Evolutionary conservation across 2,797 vertebrate species (phyloP), one percentile per base, ranked within the genome.

Genomic region (Ataeniobius toweri): DNA sequence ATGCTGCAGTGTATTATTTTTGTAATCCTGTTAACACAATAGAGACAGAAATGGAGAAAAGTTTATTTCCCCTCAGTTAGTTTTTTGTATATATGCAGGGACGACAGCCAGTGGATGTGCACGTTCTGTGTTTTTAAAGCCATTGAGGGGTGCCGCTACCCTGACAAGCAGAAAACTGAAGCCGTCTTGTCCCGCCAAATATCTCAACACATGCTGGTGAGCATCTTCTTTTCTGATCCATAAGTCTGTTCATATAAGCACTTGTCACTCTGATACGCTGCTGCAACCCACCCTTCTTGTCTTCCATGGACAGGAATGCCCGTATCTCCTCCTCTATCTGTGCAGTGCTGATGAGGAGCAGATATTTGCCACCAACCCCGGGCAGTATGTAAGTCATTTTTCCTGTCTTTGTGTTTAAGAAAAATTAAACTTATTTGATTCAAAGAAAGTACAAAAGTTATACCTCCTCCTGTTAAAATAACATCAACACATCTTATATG

Each of bases 121-220:
- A 95, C 94, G 0, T 94, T 93, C 77, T 96, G 95, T 31, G 31
- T 93, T 20, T 90, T 85, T 36, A 76, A 13, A 50, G 20, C 3
- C 14, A 69, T 1, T 31, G 67, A 73, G 3, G 0, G 0, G 0
- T 89, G 9, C 14, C 48, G 8, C 12, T 79, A 76, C 48, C 0
- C 2, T 0, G 53, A 71, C 2, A 1, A 83, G 50, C 4, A 56
- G 73, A 76, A 82, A 6, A 65, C 69, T 18, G 16, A 86, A 18
- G 41, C 0, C 18, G 86, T 70, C 22, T 26, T 91, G 77, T 78
- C 80, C 1, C 28, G 1, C 1, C 36, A 24, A 1, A 85, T 92
- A 58, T 89, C 85, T 4, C 22, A 59, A 24, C 74, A 85, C 85
- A 46, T 80, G 73, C 53, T 90, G 91, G 94, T 95, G 76, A 93